Base-by-base conservation (phyloP, 1,140 invertebrate genomes). In the Hestina assimilis region DNA sequence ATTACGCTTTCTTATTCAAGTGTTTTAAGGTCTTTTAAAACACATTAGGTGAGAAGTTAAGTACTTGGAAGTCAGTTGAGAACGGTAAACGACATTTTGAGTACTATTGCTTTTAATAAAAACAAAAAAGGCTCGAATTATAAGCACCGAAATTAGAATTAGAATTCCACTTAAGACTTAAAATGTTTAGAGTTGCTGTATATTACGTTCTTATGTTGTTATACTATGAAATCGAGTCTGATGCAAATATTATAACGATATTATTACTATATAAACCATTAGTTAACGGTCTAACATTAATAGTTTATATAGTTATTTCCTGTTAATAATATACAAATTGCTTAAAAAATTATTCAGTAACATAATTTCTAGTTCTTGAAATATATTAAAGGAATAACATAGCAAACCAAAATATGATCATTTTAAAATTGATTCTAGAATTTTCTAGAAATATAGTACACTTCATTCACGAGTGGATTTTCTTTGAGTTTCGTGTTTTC, bases 401-500 rank as follows among this genome's bases (percentile, higher is more conserved):
- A 9, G 3, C 24, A 28, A 9, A 28, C 24, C 8, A 2, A 5
- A 17, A 17, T 8, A 8, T 35, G 15, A 54, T 54, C 35, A 20
- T 55, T 54, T 28, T 45, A 43, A 54, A 15, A 45, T 45, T 20
- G n/a, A 41, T 55, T 29, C 41, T 47, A 31, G 21, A 14, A 24
- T 17, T 38, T 38, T 17, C 21, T 40, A 47, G 17, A 56, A 56
- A 40, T 54, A 20, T 40, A 54, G 38, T 45, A 58, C 33, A 48
- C 48, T 55, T 43, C 47, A 19, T 20, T 46, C 50, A 11, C 45
- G 48, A 59, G 48, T 52, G 48, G 43, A 59, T 45, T 38, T 59
- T 59, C 47, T 50, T 59, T 59, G 47, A 59, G 52, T 59, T 59
- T 52, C 48, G 48, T 28, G 48, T 59, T 59, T 59, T 59, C 56